Conservation (phyloP, 53 echinoderm and acorn worm genomes). For the Apostichopus leukothele region DNA sequence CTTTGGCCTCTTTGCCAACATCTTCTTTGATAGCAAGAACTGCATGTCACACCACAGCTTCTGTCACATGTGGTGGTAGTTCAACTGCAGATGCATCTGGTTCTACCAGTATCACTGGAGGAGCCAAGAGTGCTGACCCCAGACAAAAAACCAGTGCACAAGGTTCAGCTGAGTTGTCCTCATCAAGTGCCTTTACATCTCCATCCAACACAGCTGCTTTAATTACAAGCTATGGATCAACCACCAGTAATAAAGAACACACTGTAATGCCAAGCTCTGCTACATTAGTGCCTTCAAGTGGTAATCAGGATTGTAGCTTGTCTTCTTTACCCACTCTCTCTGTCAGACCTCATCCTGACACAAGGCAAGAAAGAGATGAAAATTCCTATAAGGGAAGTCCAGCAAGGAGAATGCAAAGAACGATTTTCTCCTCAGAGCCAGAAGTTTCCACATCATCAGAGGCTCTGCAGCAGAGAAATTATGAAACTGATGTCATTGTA, state of each 20-base stretch:
- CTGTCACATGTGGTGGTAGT: neutral
- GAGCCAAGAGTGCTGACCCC: neutral
- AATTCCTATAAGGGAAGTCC: neutral
- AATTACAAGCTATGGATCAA: neutral
- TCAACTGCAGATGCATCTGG: conserved; percentile 4
- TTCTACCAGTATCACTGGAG: neutral
- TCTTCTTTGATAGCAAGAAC: neutral
- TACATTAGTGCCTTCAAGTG: conserved; percentile 4
- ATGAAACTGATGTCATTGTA: conserved; percentile 49
- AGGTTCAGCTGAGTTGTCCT: neutral
- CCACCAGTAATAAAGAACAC: neutral
- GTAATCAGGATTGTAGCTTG: neutral
- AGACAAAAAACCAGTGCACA: neutral
- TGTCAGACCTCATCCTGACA: neutral
- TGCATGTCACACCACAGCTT: neutral
- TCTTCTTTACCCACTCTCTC: neutral
- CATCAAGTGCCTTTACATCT: conserved; percentile 12
- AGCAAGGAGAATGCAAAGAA: conserved; percentile 1
- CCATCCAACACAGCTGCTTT: neutral
- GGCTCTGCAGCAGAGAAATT: conserved; percentile 46
- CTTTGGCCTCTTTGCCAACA: conserved; percentile 3
- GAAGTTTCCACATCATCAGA: conserved; percentile 37
- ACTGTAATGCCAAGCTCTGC: neutral
- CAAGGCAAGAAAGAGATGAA: conserved; percentile 13
- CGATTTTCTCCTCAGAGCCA: conserved; percentile 12